Conservation (phyloP, 2,113 vertebrate species). For the Cyprinus carpio region DNA sequence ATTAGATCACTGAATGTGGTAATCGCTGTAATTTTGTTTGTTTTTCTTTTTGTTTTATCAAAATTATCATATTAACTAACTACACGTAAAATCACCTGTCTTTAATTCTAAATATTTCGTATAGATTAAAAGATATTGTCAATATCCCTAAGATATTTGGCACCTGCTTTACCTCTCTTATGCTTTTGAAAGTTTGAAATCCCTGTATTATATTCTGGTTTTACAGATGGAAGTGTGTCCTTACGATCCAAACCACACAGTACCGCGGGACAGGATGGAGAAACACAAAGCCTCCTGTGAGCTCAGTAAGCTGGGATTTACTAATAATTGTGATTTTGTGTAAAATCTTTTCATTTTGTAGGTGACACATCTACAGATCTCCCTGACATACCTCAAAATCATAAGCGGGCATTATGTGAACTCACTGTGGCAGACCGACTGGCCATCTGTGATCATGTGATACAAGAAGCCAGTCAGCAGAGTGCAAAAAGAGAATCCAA, state of each 20-base stretch:
- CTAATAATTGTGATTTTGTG: slow-evolving; percentile 17
- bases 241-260: slow-evolving; percentile 81
- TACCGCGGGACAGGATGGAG: slow-evolving; percentile 80
- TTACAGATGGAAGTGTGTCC: slow-evolving; percentile 80
- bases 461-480: slow-evolving; percentile 78
- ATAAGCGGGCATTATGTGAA: slow-evolving; percentile 89
- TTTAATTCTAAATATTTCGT: not conserved
- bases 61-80: not conserved
- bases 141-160: not conserved
- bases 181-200: not conserved
- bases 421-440: slow-evolving; percentile 90
- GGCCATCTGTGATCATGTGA: slow-evolving; percentile 88
- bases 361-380: slow-evolving; percentile 83
- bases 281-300: slow-evolving; percentile 81
- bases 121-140: not conserved
- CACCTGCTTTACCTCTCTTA: not conserved
- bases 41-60: not conserved
- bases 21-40: not conserved
- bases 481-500: slow-evolving; percentile 70
- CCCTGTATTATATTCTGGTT: slow-evolving; percentile 57
- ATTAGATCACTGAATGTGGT: not conserved
- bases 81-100: not conserved
- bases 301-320: slow-evolving; percentile 74
- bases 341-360: slow-evolving; percentile 67
- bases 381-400: slow-evolving; percentile 88